These are phyloP conservation scores for Anticlea derivata DNA, from an alignment of 2,888 invertebrate species.

Conservation along the genomic window DNA sequence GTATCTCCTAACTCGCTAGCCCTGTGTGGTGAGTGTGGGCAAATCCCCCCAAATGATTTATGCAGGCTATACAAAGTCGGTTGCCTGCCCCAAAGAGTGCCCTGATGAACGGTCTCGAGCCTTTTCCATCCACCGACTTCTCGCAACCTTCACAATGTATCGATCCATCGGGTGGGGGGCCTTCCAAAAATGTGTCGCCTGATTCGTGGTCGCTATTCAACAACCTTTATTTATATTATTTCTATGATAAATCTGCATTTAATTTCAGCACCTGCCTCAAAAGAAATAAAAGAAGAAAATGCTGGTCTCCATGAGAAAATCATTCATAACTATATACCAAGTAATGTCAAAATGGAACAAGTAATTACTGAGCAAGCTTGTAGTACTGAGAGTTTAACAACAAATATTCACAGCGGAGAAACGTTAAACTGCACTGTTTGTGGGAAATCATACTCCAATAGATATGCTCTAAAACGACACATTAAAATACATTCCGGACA, in stretches of 20 bases:
- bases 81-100: no score
- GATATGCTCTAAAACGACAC: constrained; percentile 11
- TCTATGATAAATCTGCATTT: not conserved
- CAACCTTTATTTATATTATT: no score
- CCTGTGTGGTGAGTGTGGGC: no score
- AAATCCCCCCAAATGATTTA: no score
- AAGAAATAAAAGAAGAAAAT: constrained; percentile 14
- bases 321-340: not conserved
- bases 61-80: no score
- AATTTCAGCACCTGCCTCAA: constrained; percentile 4
- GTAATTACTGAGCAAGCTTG: not conserved
- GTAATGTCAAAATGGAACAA: constrained; percentile 5
- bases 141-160: no score
- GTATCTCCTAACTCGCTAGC: no score
- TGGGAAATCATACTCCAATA: constrained; percentile 5
- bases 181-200: no score
- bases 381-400: not conserved
- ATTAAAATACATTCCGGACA: constrained; percentile 9
- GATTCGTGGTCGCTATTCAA: no score
- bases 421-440: constrained; percentile 5
- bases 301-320: not conserved
- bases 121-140: no score
- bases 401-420: not conserved
- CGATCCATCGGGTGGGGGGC: no score
- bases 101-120: no score